Base-by-base conservation (phyloP, 2,888 invertebrate species). In the Nymphalis urticae region DNA sequence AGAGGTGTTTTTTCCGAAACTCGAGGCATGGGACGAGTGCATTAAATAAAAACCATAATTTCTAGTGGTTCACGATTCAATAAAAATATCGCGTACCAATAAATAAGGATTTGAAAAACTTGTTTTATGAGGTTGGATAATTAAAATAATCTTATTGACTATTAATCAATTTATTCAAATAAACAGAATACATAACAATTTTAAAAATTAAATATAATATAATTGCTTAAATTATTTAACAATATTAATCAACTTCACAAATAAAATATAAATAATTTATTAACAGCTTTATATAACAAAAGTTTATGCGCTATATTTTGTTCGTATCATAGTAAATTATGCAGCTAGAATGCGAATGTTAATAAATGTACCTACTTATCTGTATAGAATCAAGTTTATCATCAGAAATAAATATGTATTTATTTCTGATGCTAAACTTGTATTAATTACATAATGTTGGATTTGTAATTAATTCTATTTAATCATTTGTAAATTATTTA, bases 111-210 rank as follows among this genome's bases (percentile, higher is more conserved):
- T 42, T 42, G 3, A 42, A 13, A 42, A 42, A 6, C 17, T n/a
- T 24, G n/a, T 50, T 17, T 50, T 8, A 3, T 19, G 19, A n/a
- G 17, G 19, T 19, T 17, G 50, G 19, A 6, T 42, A 27, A 54
- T 54, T 17, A 50, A 54, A 32, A 1, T 13, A 24, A 48, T 19
- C 13, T 62, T 62, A 21, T 56, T 51, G 62, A 65, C 69, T 69
- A 66, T 69, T 56, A 64, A 72, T 64, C 61, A 66, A 32, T 72
- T 72, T 72, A 72, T 69, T 69, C 47, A 50, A 71, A 64, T 63
- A 65, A 68, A 70, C 48, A 54, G 48, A 62, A 71, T 65, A 70
- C 64, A 62, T 69, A 71, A 74, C 72, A 75, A 72, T 72, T 73
- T 66, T 51, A 56, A 69, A 71, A 54, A 64, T 54, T 63, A 69